Evolutionary conservation across 2,888 invertebrate species (phyloP), one percentile per base, ranked within the genome.

Genomic region (Odontocerum albicorne): DNA sequence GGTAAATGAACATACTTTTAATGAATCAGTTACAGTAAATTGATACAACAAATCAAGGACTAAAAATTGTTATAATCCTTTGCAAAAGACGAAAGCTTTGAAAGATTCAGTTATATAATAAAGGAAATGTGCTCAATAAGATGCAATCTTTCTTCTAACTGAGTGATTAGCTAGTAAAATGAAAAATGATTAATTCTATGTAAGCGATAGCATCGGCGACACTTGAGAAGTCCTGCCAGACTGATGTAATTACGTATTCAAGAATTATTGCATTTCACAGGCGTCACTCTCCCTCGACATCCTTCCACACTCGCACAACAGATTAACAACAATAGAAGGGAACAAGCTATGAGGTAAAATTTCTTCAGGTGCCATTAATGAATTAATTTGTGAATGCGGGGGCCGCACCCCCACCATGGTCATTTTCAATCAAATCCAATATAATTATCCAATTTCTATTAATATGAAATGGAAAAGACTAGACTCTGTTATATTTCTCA

Each of bases 381-480:
- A 7, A 27, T 27, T 27, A 7, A 27, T 27, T 27, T 7, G 4
- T 10, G 27, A 10, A 4, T 27, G 4, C 10, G 27, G 10, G 4
- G 10, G 27, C 27, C 27, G 27, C 10, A 4, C 27, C 4, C 6
- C 27, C 10, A 4, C 6, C 4, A 27, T 27, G 6, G 10, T 27
- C 27, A 7, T 27, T 27, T 7, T 27, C 10, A 27, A 7, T 27
- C 27, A 7, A 10, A 27, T 27, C 27, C 10, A 27, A 27, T 27
- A 27, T 27, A 27, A 27, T n/a, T 27, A 13, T 27, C 27, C 27
- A 13, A 20, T 13, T 42, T 36, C 42, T 49, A 49, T 55, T 44
- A 15, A 31, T 55, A 52, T 59, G 55, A 52, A 51, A 52, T 55
- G 59, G 59, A 59, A 58, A 55, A 59, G 59, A 59, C 59, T 59